A percentile compares a stretch with the other conserved stretches of the same genome.
Evolutionary conservation across 2,888 invertebrate species (phyloP).

Genomic region (Dinocampus coccinellae): DNA sequence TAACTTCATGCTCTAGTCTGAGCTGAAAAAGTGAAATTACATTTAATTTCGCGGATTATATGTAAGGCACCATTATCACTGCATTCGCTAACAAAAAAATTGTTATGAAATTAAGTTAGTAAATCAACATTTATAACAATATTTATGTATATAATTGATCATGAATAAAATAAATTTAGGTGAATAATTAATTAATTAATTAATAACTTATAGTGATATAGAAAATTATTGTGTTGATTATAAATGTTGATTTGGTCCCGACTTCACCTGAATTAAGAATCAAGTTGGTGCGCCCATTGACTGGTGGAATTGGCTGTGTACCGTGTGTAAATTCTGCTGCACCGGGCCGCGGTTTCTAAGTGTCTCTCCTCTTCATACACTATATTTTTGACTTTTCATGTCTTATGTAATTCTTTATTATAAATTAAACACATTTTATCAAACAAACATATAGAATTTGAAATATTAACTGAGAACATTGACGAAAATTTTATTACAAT

Average conservation of each 20-base stretch:
- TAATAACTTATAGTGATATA: slow-evolving; percentile 18
- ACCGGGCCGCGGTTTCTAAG: slow-evolving; percentile 32
- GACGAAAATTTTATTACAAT: slow-evolving; percentile 14
- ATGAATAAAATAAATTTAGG: background rate
- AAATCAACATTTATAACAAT: slow-evolving; percentile 65
- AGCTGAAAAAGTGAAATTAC: background rate
- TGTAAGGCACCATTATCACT: background rate
- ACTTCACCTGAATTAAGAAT: slow-evolving; percentile 69
- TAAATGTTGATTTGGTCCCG: slow-evolving; percentile 68
- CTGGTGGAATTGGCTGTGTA: slow-evolving; percentile 54
- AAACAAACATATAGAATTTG: slow-evolving; percentile 34
- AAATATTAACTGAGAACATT: slow-evolving; percentile 39
- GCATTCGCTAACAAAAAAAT: background rate
- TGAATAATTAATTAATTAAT: background rate
- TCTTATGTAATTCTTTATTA: slow-evolving; percentile 46
- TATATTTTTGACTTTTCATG: slow-evolving; percentile 52
- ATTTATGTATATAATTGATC: background rate
- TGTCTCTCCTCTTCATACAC: slow-evolving; percentile 57
- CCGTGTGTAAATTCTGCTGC: slow-evolving; percentile 47
- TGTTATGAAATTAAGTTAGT: slow-evolving; percentile 45
- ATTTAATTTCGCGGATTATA: background rate
- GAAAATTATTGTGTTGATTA: slow-evolving; percentile 45
- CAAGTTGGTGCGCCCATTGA: slow-evolving; percentile 60
- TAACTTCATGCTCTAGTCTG: background rate
- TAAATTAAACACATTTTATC: slow-evolving; percentile 43